These are phyloP conservation scores for Electrona antarctica DNA, from an alignment of 2,113 vertebrate species.

Conservation along the genomic window DNA sequence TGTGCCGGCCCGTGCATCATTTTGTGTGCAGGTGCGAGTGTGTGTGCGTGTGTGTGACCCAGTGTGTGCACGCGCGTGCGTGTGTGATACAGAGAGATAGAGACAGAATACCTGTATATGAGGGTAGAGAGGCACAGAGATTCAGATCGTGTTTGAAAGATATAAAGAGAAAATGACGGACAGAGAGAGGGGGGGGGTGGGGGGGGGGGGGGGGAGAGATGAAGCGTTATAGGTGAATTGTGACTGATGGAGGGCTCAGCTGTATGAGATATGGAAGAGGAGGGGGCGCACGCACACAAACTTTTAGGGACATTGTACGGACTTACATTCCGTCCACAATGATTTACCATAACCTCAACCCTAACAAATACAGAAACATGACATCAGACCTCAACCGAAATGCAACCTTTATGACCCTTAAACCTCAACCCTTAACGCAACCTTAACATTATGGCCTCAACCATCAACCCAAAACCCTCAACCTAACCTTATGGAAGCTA, in stretches of 20 bases:
- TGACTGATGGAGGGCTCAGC: conserved; percentile 44
- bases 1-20: neutral
- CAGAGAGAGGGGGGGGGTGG: neutral
- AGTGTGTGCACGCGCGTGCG: neutral
- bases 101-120: neutral
- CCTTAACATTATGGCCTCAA: too few relatives aligned
- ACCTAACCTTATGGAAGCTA: too few relatives aligned
- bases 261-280: conserved; percentile 47
- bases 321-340: too few relatives aligned
- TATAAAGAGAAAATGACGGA: neutral
- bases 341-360: too few relatives aligned
- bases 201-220: neutral
- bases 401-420: too few relatives aligned
- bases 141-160: neutral
- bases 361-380: too few relatives aligned
- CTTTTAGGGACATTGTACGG: too few relatives aligned
- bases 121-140: neutral
- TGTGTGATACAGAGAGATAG: conserved; percentile 5
- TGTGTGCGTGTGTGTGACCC: neutral
- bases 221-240: too few relatives aligned
- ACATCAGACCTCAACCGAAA: too few relatives aligned
- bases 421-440: too few relatives aligned
- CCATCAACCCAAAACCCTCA: too few relatives aligned
- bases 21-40: neutral
- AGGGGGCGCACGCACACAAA: conserved; percentile 45